Evolutionary conservation across 1,140 invertebrate species (phyloP), one percentile per base, ranked within the genome.

Genomic region (Aphelenchoides besseyi): DNA sequence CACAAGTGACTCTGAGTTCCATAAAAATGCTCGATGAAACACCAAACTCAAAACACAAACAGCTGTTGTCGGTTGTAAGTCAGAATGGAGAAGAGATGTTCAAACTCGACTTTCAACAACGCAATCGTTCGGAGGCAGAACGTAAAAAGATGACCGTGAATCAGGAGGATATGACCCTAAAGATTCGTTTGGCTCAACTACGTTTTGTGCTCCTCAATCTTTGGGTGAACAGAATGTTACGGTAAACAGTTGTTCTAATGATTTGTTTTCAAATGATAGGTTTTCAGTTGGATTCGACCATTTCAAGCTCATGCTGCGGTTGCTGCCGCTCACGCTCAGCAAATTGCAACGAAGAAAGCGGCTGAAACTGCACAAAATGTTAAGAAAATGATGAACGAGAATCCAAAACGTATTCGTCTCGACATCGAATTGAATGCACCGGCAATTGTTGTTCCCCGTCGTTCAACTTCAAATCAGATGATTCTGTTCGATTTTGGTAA

Each of bases 401-500:
- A 90, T 68, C 91, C 92, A 0, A 90, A 90, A 0, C 89, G 92
- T 72, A 89, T 97, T 54, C 86, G 88, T 33, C 85, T 96, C 0
- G 88, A 90, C 75, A 88, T 97, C 1, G 88, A 90, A 52, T 86
- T 96, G 0, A 91, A 91, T 82, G 94, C 94, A 0, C 95, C 95
- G 1, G 88, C 94, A 52, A 91, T 97, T 67, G 87, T 94, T 0
- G 89, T 95, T 33, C 95, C 95, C 0, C 89, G 91, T 79, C 90
- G 91, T 84, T 93, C 92, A 0, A 88, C 86, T 52, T 92, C 90
- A 71, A 84, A 84, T 5, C 89, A 91, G 75, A 91, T 90, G 2
- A 82, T 97, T 35, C 86, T 92, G 35, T 82, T 94, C 0, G 92
- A 97, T 86, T 89, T 97, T 75, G 94, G 94, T 71, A 35, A 33